Conservation (phyloP, 1,140 invertebrate species). For the Drosophila truncata region DNA sequence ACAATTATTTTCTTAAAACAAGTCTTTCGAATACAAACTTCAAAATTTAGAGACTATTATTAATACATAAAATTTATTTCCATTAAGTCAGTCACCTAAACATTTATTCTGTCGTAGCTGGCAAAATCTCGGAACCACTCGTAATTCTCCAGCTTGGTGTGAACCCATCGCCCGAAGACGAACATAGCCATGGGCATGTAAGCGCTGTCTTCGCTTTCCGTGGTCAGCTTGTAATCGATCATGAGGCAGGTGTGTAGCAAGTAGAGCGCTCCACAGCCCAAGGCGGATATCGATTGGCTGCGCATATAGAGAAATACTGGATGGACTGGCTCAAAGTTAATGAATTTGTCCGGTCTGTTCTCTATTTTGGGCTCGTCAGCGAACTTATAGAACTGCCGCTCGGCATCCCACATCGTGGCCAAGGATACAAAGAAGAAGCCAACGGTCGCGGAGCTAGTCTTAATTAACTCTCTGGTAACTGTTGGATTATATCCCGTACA, state of each 20-base stretch:
- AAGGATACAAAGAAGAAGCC: constrained; percentile 30
- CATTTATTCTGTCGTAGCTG: not conserved
- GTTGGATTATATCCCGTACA: constrained; percentile 36
- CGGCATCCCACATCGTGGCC: constrained; percentile 42
- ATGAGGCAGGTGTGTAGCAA: constrained; percentile 43
- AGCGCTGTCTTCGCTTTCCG: not conserved
- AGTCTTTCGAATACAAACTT: no score
- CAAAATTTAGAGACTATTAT: no score
- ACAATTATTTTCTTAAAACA: no score
- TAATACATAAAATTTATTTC: no score
- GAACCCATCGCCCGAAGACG: constrained; percentile 22
- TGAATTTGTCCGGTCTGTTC: not conserved
- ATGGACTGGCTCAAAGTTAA: constrained; percentile 15
- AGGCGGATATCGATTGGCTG: constrained; percentile 24
- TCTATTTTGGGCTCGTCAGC: not conserved
- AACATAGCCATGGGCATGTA: constrained; percentile 35
- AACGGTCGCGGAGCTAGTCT: constrained; percentile 9
- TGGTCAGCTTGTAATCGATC: constrained; percentile 38
- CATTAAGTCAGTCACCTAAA: not conserved
- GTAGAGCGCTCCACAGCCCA: constrained; percentile 40
- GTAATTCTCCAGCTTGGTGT: constrained; percentile 16
- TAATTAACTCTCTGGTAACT: constrained; percentile 19
- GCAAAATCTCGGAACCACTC: constrained; percentile 31
- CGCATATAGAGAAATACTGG: constrained; percentile 20
- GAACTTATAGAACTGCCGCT: constrained; percentile 31